Base-by-base conservation (phyloP, 2,888 invertebrate genomes). In the Drosophila colorata region DNA sequence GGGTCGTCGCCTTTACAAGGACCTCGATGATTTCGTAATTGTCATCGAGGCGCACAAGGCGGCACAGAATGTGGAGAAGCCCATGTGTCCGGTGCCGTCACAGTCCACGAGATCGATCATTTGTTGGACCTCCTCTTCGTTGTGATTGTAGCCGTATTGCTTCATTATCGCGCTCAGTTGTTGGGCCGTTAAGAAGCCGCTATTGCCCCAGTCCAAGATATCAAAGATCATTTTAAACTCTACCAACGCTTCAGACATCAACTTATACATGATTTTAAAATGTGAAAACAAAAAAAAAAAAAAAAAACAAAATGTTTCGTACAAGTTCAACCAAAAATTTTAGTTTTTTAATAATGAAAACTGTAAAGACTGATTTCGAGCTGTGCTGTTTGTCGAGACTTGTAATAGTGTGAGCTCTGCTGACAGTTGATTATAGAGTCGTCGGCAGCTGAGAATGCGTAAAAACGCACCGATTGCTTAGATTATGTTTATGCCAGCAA, bases 221-320 rank as follows among this genome's bases (percentile, higher is more conserved):
- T 59, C 28, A 18, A 63, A 59, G 16, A 63, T 43, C 25, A 59
- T 14, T 43, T 35, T 41, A 9, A 14, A 41, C 25, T 59, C 35
- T 2, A 2, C 25, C 8, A 59, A 13, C 16, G 14, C 7, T 13
- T 41, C 38, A 5, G 40, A 4, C 40, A 41, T 16, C 14, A 37
- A 11, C n/a, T 37, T 14, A 37, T 7, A 18, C 28, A 57, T 57
- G 3, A 7, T 37, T 18, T 18, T 35, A 6, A 38, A 47, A 31
- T 35, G 16, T 13, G 8, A n/a, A 14, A 37, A n/a, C 2, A 7
- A 37, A 14, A 37, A 11, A 37, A 37, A n/a, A n/a, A n/a, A n/a
- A n/a, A n/a, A n/a, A n/a, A n/a, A n/a, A n/a, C n/a, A n/a, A n/a
- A n/a, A n/a, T n/a, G n/a, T n/a, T n/a, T n/a, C n/a, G n/a, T n/a